Evolutionary conservation across 2,797 vertebrate genomes (phyloP).

Genomic region (Acanthornis magna): DNA sequence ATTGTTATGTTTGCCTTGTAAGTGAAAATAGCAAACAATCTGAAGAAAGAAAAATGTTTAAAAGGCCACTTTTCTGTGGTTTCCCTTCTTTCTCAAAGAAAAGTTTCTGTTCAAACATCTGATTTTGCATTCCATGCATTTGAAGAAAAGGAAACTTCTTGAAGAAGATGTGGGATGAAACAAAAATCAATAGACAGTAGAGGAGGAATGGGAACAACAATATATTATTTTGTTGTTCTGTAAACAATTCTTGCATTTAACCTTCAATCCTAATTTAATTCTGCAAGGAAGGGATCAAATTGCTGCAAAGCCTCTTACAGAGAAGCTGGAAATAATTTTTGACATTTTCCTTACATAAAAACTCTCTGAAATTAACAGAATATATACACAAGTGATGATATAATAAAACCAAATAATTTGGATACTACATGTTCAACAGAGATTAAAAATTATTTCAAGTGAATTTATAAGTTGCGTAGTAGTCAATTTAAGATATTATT

Average conservation of each 20-base stretch:
- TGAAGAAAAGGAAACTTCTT: not conserved
- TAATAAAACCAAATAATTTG: not conserved
- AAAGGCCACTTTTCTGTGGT: not conserved
- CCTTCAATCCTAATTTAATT: not conserved
- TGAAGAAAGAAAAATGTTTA: not conserved
- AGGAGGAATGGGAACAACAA: not conserved
- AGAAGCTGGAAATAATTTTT: not conserved
- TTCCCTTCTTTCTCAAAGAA: not conserved
- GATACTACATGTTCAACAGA: not conserved
- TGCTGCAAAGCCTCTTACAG: not conserved
- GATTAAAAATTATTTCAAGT: not conserved
- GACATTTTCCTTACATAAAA: not conserved
- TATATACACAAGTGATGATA: not conserved
- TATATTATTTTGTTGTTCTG: not conserved
- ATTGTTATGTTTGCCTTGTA: not conserved
- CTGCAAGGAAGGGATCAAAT: not conserved
- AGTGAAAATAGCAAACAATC: not conserved
- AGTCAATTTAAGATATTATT: not conserved
- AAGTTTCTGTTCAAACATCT: not conserved
- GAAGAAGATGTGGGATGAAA: not conserved
- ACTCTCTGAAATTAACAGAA: not conserved
- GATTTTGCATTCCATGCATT: not conserved
- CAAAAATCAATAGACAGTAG: not conserved
- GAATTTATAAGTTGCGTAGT: not conserved
- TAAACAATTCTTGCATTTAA: not conserved